Evolutionary conservation across 2,888 invertebrate species (phyloP), one percentile per base, ranked within the genome.

Genomic region (Perithous albicinctus): DNA sequence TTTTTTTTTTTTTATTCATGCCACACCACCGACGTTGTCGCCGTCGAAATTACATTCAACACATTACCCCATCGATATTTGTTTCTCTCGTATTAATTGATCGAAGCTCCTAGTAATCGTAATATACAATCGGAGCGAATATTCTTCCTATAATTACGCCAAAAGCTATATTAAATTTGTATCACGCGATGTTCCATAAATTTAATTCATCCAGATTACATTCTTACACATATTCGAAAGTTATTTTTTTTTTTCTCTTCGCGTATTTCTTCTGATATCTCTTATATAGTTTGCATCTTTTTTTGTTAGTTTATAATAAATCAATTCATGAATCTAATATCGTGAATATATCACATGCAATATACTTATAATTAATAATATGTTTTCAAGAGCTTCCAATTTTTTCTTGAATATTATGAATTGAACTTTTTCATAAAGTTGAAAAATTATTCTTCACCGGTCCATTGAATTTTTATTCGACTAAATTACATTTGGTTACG

Each of bases 1-100:
- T 2, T 26, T 32, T 32, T 66, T 63, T 70, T 78, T 54, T 56
- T 72, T 64, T 46, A 51, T 23, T 18, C 38, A 54, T 18, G 48
- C n/a, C 32, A 18, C 29, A 43, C 46, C 66, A 54, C 41, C 59
- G n/a, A 35, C 15, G 38, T 48, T 32, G 48, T 51, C 66, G 41
- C 18, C 72, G 46, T 59, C 66, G 23, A 41, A 63, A n/a, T 63
- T 63, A n/a, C 20, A 61, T 38, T 38, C 8, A n/a, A 41, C 59
- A 41, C 59, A 10, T 38, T 23, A 63, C 18, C 0, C 20, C 12
- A 43, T 61, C 6, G 20, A 38, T 48, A 46, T 69, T 48, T 32
- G 20, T 51, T 67, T 23, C 26, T 10, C 38, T 32, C 23, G 63
- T n/a, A 15, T n/a, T 73, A 38, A 38, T 41, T 1, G n/a, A 48